Evolutionary conservation across 2,888 invertebrate species (phyloP), one percentile per base, ranked within the genome.

Genomic region (Cheilosia soror): DNA sequence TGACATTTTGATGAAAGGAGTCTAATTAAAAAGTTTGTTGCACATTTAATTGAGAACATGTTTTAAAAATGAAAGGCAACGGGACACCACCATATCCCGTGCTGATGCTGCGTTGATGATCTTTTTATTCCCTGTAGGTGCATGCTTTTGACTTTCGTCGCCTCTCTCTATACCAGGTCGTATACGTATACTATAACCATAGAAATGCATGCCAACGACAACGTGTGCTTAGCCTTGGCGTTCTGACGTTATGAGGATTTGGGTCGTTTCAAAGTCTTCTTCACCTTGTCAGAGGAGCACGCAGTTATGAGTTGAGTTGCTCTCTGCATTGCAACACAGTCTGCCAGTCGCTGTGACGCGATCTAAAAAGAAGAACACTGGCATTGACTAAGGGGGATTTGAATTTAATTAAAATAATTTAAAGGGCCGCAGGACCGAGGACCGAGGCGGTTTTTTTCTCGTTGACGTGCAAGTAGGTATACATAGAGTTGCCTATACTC

Each of bases 11-110:
- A 80, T 85, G 84, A 85, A 85, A 80, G 80, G 76, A 76, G 80
- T 85, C 84, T 80, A 85, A 85, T 85, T 85, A 85, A 85, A 78
- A 85, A 85, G 80, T 76, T 80, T 78, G 57, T 66, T 76, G 63
- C 58, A 66, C 62, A 77, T 77, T 72, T 72, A 66, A 72, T 73
- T 73, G 60, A 37, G 40, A 66, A 57, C 44, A n/a, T 37, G 31
- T 31, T 20, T 20, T 20, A 20, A 20, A 20, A 20, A 60, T 15
- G 47, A 29, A 51, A 25, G 15, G 29, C 33, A 27, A 27, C 72
- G 25, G 69, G 51, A 40, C 42, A 15, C 20, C 49, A 42, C 4
- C 27, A 6, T 15, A 29, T 75, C 40, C 65, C 47, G 5, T 15
- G 15, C 40, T 66, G 29, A 71, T 40, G 63, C 37, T 44, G 11